These are phyloP conservation scores for Acanthaster planci DNA, from an alignment of 35 echinoderm and acorn worm genomes.

Conservation along the genomic window DNA sequence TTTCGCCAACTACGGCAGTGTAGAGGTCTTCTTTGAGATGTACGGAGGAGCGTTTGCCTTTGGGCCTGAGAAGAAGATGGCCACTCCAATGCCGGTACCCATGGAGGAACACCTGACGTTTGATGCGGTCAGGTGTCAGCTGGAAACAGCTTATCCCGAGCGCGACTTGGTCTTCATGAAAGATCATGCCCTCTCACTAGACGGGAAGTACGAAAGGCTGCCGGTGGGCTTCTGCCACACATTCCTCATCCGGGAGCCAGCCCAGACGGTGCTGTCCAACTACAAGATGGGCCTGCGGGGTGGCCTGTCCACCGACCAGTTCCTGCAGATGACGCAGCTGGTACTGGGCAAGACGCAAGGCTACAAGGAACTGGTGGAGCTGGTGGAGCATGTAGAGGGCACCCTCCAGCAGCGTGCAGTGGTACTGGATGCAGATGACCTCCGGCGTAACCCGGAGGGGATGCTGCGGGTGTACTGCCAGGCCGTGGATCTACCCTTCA, in stretches of 20 bases:
- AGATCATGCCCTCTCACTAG: constrained; percentile 20
- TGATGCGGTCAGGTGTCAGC: not conserved
- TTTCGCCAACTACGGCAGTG: constrained; percentile 26
- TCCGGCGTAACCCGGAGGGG: constrained; percentile 25
- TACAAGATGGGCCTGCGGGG: constrained; percentile 21
- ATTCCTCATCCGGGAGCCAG: constrained; percentile 54
- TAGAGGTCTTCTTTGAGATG: constrained; percentile 75
- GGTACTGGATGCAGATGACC: constrained; percentile 50
- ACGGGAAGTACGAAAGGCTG: not conserved
- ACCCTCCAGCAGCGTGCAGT: constrained; percentile 32
- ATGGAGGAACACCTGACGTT: constrained; percentile 29
- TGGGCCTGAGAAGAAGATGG: constrained; percentile 61
- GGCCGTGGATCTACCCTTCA: constrained; percentile 37
- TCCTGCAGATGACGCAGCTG: constrained; percentile 1
- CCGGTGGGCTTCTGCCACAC: constrained; percentile 46
- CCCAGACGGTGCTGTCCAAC: constrained; percentile 8
- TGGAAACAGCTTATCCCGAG: not conserved
- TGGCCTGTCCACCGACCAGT: constrained; percentile 20
- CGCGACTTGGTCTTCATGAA: constrained; percentile 38
- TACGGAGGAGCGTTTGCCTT: constrained; percentile 68
- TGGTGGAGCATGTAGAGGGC: constrained; percentile 22
- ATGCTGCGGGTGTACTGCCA: constrained; percentile 45
- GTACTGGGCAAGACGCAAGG: not conserved
- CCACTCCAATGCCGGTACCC: constrained; percentile 16
- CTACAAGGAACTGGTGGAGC: constrained; percentile 30